Base-by-base conservation (phyloP, 2,888 invertebrate species). In the Drosophila ezoana region DNA sequence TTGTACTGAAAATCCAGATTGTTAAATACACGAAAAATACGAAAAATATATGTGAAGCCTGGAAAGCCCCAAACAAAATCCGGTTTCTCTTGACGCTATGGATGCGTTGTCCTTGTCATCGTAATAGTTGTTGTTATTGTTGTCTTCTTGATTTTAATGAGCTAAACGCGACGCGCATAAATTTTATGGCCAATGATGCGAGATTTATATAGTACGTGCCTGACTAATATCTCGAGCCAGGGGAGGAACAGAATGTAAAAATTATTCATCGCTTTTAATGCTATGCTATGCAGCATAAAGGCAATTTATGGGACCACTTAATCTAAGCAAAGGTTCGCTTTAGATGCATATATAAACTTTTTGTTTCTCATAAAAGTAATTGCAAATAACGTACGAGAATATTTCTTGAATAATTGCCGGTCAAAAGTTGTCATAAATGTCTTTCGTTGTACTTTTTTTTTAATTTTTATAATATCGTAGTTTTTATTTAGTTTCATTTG, bases 121-220 rank as follows among this genome's bases (percentile, higher is more conserved):
- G 32, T 49, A 53, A 18, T 43, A 37, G 48, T 48, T 58, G 52
- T 62, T 44, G 45, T 23, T 49, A 35, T 37, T 23, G 47, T 40
- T n/a, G 40, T 64, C 58, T 57, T 71, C 41, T 67, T 52, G 54
- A 47, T 62, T 73, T 83, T 77, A 73, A 83, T 70, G 74, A 41
- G 40, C 56, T 13, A 63, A 52, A 84, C 89, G 81, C 69, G 83
- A 74, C 79, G 66, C 72, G 83, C 87, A 89, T 84, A 77, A 84
- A 87, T 81, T 85, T 56, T 56, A 89, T 88, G 71, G 56, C 33
- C 76, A 44, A 40, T 68, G 76, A 68, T 68, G 72, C 41, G 41
- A 76, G 77, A 82, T 79, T 86, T 72, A 66, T 79, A 40, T 41
- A 23, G 23, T 59, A 45, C 68, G 79, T 38, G 62, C 59, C 71